Percentiles rank a stretch among this genome's conserved stretches.
phyloP scores from a whole-genome alignment of 1,140 invertebrate genomes.

The Zaprionus inermis region DNA sequence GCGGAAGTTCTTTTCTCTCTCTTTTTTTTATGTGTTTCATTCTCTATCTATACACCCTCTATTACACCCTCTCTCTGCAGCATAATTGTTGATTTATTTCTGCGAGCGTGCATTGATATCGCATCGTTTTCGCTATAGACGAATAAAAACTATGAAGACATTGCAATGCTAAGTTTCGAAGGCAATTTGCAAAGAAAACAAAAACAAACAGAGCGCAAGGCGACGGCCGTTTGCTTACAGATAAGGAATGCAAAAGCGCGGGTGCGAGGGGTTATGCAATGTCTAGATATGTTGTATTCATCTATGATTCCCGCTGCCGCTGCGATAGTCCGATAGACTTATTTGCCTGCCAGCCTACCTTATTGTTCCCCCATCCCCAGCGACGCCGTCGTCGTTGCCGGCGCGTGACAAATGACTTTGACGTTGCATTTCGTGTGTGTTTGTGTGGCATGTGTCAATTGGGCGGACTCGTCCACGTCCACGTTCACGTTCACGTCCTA shows the following conservation, averaged over 20 bases:
- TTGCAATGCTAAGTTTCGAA: no score
- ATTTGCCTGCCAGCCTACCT: slow-evolving; percentile 53
- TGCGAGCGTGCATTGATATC: slow-evolving; percentile 50
- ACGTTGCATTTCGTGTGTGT: slow-evolving; percentile 67
- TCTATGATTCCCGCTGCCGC: no score
- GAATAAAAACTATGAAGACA: no score
- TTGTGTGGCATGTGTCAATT: slow-evolving; percentile 58
- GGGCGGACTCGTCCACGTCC: slow-evolving; percentile 4
- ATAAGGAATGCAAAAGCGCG: no score
- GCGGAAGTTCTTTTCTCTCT: slow-evolving; percentile 66
- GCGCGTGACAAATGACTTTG: slow-evolving; percentile 82
- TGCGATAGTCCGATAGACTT: neutral
- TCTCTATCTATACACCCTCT: neutral
- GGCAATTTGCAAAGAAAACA: no score
- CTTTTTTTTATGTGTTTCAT: no score
- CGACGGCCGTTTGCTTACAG: no score
- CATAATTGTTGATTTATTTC: slow-evolving; percentile 80
- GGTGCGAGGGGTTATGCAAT: no score
- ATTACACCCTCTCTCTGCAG: slow-evolving; percentile 49
- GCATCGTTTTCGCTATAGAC: no score
- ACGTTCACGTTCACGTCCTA: slow-evolving; percentile 42
- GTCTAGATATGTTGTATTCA: no score
- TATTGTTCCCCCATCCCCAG: slow-evolving; percentile 69
- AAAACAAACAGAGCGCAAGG: no score
- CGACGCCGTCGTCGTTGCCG: slow-evolving; percentile 64